phyloP scores from a whole-genome alignment of 2,888 invertebrate species.

The Lycia hirtaria region DNA sequence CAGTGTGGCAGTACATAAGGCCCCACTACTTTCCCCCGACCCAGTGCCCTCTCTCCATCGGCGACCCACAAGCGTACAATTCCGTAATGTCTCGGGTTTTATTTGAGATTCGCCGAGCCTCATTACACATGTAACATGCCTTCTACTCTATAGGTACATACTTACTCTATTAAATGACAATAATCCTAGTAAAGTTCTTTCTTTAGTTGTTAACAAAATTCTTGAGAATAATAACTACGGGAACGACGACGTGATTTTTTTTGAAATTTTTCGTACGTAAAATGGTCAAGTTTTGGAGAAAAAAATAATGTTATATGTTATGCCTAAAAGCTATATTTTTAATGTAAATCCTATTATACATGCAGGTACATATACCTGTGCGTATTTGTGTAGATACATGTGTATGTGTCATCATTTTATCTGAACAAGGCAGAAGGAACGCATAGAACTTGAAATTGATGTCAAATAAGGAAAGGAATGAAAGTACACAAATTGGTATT shows the following conservation, averaged over 20 bases:
- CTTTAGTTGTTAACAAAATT: neutral
- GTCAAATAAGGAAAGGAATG: too few relatives aligned
- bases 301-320: too few relatives aligned
- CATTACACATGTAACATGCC: conserved; percentile 67
- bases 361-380: too few relatives aligned
- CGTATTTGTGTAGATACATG: too few relatives aligned
- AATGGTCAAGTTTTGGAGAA: too few relatives aligned
- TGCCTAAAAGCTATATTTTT: too few relatives aligned
- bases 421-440: too few relatives aligned
- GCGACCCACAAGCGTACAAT: conserved; percentile 78
- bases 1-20: conserved; percentile 54
- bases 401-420: too few relatives aligned
- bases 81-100: conserved; percentile 78
- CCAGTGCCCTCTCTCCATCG: conserved; percentile 79
- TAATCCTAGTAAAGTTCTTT: conserved; percentile 6
- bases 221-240: neutral
- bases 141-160: conserved; percentile 25
- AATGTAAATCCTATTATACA: too few relatives aligned
- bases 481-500: too few relatives aligned
- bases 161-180: conserved; percentile 19
- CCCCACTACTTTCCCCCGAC: conserved; percentile 83
- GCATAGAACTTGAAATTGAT: too few relatives aligned
- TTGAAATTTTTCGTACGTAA: too few relatives aligned
- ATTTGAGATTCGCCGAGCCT: conserved; percentile 71
- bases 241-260: neutral